Base-by-base conservation (phyloP, 1,140 invertebrate species). In the Conus ventricosus region DNA sequence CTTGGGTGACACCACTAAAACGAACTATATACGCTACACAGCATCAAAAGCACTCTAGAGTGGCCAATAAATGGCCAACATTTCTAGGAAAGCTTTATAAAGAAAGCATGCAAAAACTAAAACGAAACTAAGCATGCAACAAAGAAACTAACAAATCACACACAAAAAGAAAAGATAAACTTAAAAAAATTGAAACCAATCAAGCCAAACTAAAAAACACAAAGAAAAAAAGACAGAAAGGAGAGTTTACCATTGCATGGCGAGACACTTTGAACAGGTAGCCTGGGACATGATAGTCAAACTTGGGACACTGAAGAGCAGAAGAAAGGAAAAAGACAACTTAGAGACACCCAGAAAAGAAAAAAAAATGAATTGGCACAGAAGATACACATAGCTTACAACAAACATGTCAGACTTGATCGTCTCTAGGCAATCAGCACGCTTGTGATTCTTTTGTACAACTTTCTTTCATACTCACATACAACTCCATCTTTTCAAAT, bases 291-390 rank as follows among this genome's bases (percentile, higher is more conserved):
- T 84, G 88, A 89, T 51, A 80, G 87, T 89, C 85, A 87, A 87
- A 87, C 88, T 91, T 76, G 88, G 90, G 25, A 91, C 88, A 88
- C 89, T 87, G 83, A 89, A 91, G 67, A 87, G 39, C 27, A 87
- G 84, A 81, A 87, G 53, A 82, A 60, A 82, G 55, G 39, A 80
- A 39, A 39, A 63, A 63, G 57, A 67, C 83, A 84, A 39, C 39
- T 13, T 27, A 39, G 10, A 25, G 13, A 25, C 67, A 75, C 67
- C 15, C 39, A 39, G 15, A 60, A 60, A 8, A 60, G 5, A 60
- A 60, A 60, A 8, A 60, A 60, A 60, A 60, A 60, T 2, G 1
- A 60, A 11, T 11, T 60, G 8, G 57, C 15, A 60, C 57, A 60
- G 15, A 60, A 15, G 57, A 39, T 39, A 39, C 60, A 63, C 67